Conservation (phyloP, 2,888 invertebrate species). For the Vanessa cardui region DNA sequence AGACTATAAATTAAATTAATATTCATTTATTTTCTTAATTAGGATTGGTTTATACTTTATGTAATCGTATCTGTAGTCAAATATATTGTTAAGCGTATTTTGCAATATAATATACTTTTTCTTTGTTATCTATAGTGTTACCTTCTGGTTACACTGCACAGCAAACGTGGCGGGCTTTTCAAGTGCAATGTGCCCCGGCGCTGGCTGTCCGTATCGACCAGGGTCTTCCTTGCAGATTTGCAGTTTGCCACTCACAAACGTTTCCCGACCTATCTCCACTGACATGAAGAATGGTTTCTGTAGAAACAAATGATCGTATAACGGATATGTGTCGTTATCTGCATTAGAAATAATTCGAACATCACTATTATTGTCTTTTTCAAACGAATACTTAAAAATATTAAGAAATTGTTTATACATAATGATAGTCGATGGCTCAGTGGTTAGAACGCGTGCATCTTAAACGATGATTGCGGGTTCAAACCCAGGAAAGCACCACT, state of each 20-base stretch:
- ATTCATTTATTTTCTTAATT: no score
- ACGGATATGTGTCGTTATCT: neutral
- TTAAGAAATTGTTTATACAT: no score
- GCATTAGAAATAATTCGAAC: neutral
- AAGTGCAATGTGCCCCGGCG: conserved; percentile 59
- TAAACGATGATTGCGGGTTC: no score
- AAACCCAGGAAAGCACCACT: no score
- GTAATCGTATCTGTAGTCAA: no score
- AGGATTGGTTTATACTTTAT: neutral
- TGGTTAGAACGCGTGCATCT: no score
- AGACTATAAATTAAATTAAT: no score
- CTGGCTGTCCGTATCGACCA: conserved; percentile 65
- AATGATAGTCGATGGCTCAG: no score
- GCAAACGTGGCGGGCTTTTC: conserved; percentile 58
- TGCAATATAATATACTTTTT: no score
- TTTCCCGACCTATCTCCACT: conserved; percentile 65
- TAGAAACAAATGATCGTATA: neutral
- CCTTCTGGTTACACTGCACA: conserved; percentile 68
- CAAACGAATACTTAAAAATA: no score
- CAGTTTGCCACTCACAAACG: conserved; percentile 66
- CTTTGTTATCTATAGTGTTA: conserved; percentile 30
- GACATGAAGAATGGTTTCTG: conserved; percentile 76
- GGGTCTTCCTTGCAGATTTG: conserved; percentile 54
- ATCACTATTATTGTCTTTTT: no score
- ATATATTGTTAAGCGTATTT: no score